Evolutionary conservation across 2,888 invertebrate genomes (phyloP), one percentile per base, ranked within the genome.

Genomic region (Stenodera caucasica): DNA sequence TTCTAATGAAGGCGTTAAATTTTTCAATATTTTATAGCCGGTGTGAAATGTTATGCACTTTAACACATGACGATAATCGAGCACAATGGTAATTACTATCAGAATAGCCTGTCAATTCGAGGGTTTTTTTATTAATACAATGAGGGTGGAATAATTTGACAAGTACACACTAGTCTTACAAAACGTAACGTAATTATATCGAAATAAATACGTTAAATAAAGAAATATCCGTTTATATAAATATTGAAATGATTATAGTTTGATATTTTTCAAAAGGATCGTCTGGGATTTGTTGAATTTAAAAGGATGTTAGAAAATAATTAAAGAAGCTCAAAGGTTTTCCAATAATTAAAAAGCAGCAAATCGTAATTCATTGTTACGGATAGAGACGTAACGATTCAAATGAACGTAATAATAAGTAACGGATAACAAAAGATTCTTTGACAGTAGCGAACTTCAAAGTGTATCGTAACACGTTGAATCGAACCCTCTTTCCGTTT

Each of bases 391-490:
- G 72, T 69, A 75, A 75, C 75, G 75, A 74, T 75, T 75, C 72
- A 73, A 80, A 79, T 77, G 80, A 79, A 80, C 77, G 79, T 74
- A 79, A 80, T 80, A 79, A 80, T 79, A 80, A 79, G 77, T 79
- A 76, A 78, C 76, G 75, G 77, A 78, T 78, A 75, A 80, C 80
- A 80, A 80, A 80, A 78, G 79, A 72, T 75, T 72, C 78, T 79
- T 79, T 79, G 78, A 79, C 76, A 74, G 75, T 71, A 73, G 74
- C 72, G 71, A 72, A 80, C 80, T 77, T 80, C 80, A 80, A 80
- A 80, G 80, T 79, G 74, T 73, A 72, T 73, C 67, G 72, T 74
- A 72, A 77, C 77, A 77, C 78, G 77, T 77, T 70, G 72, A 72
- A 74, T 71, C 70, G 68, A 70, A 69, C 75, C 73, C 72, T 75